Conservation (phyloP, 1,140 invertebrate genomes). For the Oedothorax gibbosus region DNA sequence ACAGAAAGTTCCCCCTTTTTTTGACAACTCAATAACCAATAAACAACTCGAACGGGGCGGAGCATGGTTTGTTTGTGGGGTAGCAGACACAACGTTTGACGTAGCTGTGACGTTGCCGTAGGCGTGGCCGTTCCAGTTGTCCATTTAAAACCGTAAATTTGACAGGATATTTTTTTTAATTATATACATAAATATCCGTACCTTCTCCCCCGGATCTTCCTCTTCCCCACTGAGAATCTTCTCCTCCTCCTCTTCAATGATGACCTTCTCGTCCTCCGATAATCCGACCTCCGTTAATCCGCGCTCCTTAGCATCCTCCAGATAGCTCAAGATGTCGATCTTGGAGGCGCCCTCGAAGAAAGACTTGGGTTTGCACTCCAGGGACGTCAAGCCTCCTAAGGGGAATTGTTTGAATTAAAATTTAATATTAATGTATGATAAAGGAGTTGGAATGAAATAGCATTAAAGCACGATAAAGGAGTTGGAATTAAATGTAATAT, state of each 20-base stretch:
- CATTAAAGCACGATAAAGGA: too few relatives aligned
- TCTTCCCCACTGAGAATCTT: constrained; percentile 42
- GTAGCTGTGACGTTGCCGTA: too few relatives aligned
- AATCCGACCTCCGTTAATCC: constrained; percentile 65
- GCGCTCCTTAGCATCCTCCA: constrained; percentile 85
- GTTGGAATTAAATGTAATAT: too few relatives aligned
- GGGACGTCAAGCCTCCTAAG: constrained; percentile 36
- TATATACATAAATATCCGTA: not conserved
- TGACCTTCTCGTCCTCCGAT: constrained; percentile 50
- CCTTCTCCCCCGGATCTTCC: constrained; percentile 51
- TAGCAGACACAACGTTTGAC: too few relatives aligned
- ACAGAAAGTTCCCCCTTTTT: too few relatives aligned
- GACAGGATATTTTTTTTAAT: not conserved
- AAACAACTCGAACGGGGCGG: too few relatives aligned
- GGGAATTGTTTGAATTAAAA: too few relatives aligned
- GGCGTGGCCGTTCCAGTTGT: too few relatives aligned
- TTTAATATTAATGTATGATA: too few relatives aligned
- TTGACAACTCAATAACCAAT: too few relatives aligned
- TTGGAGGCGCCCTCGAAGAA: constrained; percentile 89
- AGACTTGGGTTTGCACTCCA: constrained; percentile 70
- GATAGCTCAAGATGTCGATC: constrained; percentile 87
- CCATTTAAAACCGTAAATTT: not conserved
- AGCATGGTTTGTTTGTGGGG: too few relatives aligned
- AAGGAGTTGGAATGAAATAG: too few relatives aligned
- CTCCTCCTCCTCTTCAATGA: constrained; percentile 57